phyloP scores from a whole-genome alignment of 1,140 invertebrate genomes.

The Hyposmocoma kahamanoa region DNA sequence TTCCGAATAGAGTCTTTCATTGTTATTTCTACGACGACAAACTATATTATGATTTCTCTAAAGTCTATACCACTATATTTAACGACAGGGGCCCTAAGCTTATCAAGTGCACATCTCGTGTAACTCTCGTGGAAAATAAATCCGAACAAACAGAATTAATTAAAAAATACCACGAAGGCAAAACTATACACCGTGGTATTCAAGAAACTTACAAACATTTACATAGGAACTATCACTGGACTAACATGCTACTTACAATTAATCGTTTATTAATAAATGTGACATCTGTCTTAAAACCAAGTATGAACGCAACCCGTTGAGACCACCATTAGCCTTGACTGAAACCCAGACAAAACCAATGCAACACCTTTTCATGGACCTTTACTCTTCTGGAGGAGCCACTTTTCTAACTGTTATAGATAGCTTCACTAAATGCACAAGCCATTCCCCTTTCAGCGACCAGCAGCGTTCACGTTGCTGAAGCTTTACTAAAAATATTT shows the following conservation, averaged over 20 bases:
- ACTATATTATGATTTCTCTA: slow-evolving; percentile 1
- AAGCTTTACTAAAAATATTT: neutral
- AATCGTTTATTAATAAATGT: neutral
- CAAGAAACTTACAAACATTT: slow-evolving; percentile 22
- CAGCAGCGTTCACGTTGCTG: slow-evolving; percentile 1
- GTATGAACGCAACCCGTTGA: neutral
- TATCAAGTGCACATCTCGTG: slow-evolving; percentile 10
- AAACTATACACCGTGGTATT: slow-evolving; percentile 22
- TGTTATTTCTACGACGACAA: slow-evolving; percentile 12
- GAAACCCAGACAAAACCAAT: slow-evolving; percentile 5
- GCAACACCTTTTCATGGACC: slow-evolving; percentile 4
- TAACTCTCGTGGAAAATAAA: slow-evolving; percentile 9
- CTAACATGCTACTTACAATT: slow-evolving; percentile 16
- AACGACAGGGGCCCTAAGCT: slow-evolving; percentile 12
- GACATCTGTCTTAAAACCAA: neutral
- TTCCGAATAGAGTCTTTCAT: slow-evolving; percentile 1
- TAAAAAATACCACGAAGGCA: slow-evolving; percentile 19
- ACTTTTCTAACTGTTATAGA: slow-evolving; percentile 4
- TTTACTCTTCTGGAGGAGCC: neutral
- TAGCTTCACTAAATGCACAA: slow-evolving; percentile 4
- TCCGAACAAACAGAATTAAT: slow-evolving; percentile 18
- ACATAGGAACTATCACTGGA: slow-evolving; percentile 29
- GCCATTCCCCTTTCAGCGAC: neutral
- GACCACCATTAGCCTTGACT: neutral
- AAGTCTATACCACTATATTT: slow-evolving; percentile 11